A percentile compares a stretch with the other conserved stretches of the same genome.
phyloP scores from a whole-genome alignment of 2,888 invertebrate genomes.

The Tetragonula carbonaria region DNA sequence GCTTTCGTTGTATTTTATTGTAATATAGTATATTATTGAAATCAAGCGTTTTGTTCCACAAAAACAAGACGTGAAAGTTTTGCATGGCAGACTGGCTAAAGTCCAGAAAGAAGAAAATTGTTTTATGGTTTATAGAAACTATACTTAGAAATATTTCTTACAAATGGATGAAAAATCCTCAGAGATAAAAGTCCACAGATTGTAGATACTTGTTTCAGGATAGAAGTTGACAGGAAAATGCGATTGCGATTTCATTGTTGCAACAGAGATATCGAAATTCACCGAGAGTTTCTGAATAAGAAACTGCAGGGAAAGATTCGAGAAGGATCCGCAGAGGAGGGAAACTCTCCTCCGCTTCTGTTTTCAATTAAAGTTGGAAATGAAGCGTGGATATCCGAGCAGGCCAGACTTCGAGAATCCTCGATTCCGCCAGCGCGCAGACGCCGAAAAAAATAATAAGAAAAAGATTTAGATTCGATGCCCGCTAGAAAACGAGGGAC shows the following conservation, averaged over 20 bases:
- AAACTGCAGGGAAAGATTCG: not conserved
- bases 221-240: not conserved
- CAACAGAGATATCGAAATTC: not conserved
- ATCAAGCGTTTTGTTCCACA: too few relatives aligned
- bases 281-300: not conserved
- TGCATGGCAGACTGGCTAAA: too few relatives aligned
- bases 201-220: not conserved
- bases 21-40: too few relatives aligned
- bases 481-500: not conserved
- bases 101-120: too few relatives aligned
- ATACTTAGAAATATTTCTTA: too few relatives aligned
- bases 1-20: too few relatives aligned
- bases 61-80: too few relatives aligned
- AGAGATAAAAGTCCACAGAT: too few relatives aligned
- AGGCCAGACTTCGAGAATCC: conserved; percentile 21
- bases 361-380: conserved; percentile 63
- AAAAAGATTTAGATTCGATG: not conserved
- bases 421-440: conserved; percentile 18
- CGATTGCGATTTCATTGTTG: not conserved
- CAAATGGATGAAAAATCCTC: too few relatives aligned
- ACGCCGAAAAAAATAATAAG: conserved; percentile 4
- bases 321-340: not conserved
- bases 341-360: conserved; percentile 16
- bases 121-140: too few relatives aligned
- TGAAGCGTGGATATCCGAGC: conserved; percentile 50